phyloP scores from a whole-genome alignment of 2,113 vertebrate species.

The Scortum barcoo region DNA sequence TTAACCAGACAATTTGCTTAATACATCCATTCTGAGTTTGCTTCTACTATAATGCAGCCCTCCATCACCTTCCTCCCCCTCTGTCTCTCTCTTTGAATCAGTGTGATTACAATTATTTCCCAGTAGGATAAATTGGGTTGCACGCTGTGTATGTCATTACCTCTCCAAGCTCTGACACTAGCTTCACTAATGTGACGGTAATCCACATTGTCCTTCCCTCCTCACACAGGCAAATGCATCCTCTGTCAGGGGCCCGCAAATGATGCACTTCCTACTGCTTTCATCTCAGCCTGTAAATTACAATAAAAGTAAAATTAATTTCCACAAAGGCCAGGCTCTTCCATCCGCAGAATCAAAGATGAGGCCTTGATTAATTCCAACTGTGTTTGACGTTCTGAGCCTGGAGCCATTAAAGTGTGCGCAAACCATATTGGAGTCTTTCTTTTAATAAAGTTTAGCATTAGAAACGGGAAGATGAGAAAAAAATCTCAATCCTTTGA shows the following conservation, averaged over 20 bases:
- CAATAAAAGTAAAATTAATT: slow-evolving; percentile 40
- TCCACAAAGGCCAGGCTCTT: slow-evolving; percentile 7
- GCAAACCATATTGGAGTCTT: slow-evolving; percentile 37
- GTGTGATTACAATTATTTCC: slow-evolving; percentile 49
- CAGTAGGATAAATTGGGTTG: slow-evolving; percentile 29
- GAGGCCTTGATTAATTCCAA: slow-evolving; percentile 38
- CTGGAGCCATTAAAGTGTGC: slow-evolving; percentile 20
- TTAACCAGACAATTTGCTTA: background rate
- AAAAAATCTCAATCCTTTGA: slow-evolving; percentile 44
- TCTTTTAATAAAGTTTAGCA: slow-evolving; percentile 53
- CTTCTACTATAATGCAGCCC: background rate
- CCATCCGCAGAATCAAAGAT: slow-evolving; percentile 23
- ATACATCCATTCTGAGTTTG: background rate
- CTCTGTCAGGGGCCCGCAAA: slow-evolving; percentile 26
- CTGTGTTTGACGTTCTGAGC: slow-evolving; percentile 34
- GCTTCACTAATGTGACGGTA: slow-evolving; percentile 27
- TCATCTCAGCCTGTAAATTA: slow-evolving; percentile 31
- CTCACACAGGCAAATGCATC: slow-evolving; percentile 7
- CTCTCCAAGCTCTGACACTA: slow-evolving; percentile 36
- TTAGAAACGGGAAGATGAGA: slow-evolving; percentile 42
- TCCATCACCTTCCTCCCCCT: background rate
- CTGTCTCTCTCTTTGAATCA: slow-evolving; percentile 19
- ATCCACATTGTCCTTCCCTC: slow-evolving; percentile 27
- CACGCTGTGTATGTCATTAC: slow-evolving; percentile 50
- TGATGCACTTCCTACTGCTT: slow-evolving; percentile 8